These are phyloP conservation scores for Hyles vespertilio DNA, from an alignment of 1,140 invertebrate species.

Conservation along the genomic window DNA sequence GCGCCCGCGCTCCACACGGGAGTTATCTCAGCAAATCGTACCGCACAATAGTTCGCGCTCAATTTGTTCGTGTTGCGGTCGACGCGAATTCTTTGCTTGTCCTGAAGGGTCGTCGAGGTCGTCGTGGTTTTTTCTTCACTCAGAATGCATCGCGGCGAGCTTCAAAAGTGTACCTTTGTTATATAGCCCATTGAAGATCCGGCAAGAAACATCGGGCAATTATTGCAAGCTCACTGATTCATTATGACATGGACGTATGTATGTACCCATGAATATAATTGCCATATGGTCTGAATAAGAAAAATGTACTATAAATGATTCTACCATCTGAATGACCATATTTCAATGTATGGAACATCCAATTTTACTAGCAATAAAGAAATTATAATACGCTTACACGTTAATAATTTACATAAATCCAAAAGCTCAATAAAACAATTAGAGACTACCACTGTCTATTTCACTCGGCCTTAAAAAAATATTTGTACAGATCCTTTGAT, in stretches of 20 bases:
- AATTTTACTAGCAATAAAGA: no score
- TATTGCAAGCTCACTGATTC: conserved; percentile 44
- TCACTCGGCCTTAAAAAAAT: no score
- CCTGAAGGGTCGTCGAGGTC: conserved; percentile 58
- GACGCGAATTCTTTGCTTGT: conserved; percentile 68
- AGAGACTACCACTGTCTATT: no score
- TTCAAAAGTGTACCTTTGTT: conserved; percentile 54
- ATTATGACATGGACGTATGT: conserved; percentile 9
- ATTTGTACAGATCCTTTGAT: no score
- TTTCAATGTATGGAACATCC: no score
- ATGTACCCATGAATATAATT: no score
- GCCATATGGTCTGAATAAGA: no score
- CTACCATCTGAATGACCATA: no score
- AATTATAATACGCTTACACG: no score
- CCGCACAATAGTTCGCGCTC: conserved; percentile 66
- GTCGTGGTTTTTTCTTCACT: conserved; percentile 60
- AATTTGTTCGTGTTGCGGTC: conserved; percentile 73
- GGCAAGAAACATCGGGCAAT: conserved; percentile 38
- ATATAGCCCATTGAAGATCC: conserved; percentile 47
- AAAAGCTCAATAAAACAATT: no score
- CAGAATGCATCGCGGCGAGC: conserved; percentile 34
- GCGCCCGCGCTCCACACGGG: conserved; percentile 58
- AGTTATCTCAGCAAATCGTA: conserved; percentile 72
- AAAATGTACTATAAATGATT: no score
- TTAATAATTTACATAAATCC: no score